Evolutionary conservation across 1,140 invertebrate genomes (phyloP), one percentile per base, ranked within the genome.

Genomic region (Battus philenor): DNA sequence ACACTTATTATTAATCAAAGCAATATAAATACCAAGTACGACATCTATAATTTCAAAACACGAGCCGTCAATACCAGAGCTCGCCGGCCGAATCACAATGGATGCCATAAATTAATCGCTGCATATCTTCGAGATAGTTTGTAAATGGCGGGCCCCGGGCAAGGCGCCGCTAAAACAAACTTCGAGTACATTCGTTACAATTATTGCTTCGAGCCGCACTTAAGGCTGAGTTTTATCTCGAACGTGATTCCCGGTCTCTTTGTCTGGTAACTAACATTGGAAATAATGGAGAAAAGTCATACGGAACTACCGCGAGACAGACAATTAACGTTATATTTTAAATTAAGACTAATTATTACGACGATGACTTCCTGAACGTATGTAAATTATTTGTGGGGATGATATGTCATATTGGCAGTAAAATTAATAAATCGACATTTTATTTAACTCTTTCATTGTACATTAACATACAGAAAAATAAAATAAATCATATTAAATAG

Each of bases 131-230:
- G 13, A 15, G 18, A 15, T 26, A 39, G 36, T 38, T 38, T 5
- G 11, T 13, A 26, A 26, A n/a, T 16, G 31, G 4, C 17, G 17
- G 1, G 33, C 33, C 33, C 9, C n/a, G 10, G 33, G 36, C 36
- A 7, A 17, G 7, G 43, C 18, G 47, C 43, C 30, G 44, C 51
- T 45, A 44, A 62, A 62, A 64, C 61, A 62, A 73, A 74, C 61
- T 73, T 70, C 38, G 16, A 39, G 32, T 49, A 52, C 67, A 70
- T 73, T 73, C 44, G 54, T 73, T 73, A 73, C 47, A 68, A 66
- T 70, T 73, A 73, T 69, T 62, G 51, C 59, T 58, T 48, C 39
- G 55, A 59, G 57, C 58, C 55, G 51, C 44, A 47, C 49, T 52
- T 45, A 68, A 62, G 41, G 39, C 44, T 41, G 44, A 36, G 51